Evolutionary conservation across 2,888 invertebrate species (phyloP).

Genomic region (Xiphydria camelus): DNA sequence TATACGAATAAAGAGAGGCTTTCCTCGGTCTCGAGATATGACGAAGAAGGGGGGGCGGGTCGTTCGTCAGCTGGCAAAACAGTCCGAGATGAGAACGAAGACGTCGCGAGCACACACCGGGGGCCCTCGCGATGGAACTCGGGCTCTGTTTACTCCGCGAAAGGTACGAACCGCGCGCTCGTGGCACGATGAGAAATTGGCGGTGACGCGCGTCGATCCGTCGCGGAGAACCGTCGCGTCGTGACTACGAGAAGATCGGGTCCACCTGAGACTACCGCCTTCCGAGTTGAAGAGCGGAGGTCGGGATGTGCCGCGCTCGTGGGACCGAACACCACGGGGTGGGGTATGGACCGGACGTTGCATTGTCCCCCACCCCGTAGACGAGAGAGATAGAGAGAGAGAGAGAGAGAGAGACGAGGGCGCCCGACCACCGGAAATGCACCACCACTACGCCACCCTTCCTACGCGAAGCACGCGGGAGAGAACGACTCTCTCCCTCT

Average conservation of each 20-base stretch:
- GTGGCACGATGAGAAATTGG: too few relatives aligned
- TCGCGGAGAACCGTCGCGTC: too few relatives aligned
- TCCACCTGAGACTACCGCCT: constrained; percentile 20
- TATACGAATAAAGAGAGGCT: too few relatives aligned
- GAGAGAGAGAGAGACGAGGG: constrained; percentile 16
- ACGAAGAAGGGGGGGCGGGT: too few relatives aligned
- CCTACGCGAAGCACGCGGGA: neutral
- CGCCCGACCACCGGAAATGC: constrained; percentile 39
- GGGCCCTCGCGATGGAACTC: too few relatives aligned
- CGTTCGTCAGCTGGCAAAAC: too few relatives aligned
- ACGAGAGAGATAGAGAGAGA: constrained; percentile 8
- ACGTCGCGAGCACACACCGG: too few relatives aligned
- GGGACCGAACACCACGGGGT: constrained; percentile 24
- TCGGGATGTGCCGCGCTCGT: constrained; percentile 20
- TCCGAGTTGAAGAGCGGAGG: constrained; percentile 21
- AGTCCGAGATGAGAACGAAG: too few relatives aligned
- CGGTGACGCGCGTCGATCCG: too few relatives aligned
- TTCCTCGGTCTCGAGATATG: too few relatives aligned
- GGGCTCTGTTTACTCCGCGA: too few relatives aligned
- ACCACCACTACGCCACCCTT: constrained; percentile 19
- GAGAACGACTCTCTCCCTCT: constrained; percentile 4
- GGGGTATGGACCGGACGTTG: constrained; percentile 52
- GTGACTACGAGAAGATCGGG: constrained; percentile 9
- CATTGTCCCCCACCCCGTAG: constrained; percentile 41
- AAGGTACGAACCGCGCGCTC: too few relatives aligned